A percentile compares a stretch with the other conserved stretches of the same genome.
Conservation (phyloP, 2,797 vertebrate species). For the Tenualosa thibaudeaui region DNA sequence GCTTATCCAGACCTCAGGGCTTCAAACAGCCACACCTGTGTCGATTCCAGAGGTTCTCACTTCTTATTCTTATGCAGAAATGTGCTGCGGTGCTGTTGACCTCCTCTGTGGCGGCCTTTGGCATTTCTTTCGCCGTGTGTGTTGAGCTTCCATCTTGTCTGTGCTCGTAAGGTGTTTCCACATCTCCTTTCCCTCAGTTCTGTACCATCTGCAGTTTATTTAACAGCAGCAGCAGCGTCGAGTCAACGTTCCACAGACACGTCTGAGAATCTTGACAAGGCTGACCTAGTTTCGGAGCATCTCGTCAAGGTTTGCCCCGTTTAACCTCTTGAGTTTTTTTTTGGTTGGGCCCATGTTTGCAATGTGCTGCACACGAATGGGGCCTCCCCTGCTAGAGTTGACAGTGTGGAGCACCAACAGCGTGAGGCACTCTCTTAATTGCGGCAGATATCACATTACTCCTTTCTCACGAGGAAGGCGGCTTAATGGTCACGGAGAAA, state of each 20-base stretch:
- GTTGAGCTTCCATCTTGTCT: not conserved
- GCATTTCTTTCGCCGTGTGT: not conserved
- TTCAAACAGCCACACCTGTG: constrained; percentile 11
- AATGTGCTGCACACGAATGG: not conserved
- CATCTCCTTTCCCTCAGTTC: not conserved
- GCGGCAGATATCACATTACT: constrained; percentile 25
- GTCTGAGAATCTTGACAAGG: not conserved
- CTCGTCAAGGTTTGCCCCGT: constrained; percentile 6
- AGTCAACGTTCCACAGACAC: not conserved
- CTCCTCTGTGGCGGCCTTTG: not conserved
- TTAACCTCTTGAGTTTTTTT: not conserved
- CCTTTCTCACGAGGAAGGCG: constrained; percentile 27
- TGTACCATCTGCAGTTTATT: not conserved
- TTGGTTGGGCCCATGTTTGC: constrained; percentile 7
- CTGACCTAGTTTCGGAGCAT: constrained; percentile 8
- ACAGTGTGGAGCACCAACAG: not conserved
- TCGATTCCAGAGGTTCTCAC: not conserved
- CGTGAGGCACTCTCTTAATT: constrained; percentile 38
- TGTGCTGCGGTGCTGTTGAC: not conserved
- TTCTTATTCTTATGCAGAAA: not conserved
- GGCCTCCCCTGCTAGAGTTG: not conserved
- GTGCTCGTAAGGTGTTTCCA: not conserved
- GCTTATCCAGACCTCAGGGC: constrained; percentile 3
- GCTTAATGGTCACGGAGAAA: constrained; percentile 3
- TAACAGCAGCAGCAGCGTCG: not conserved